Conservation (phyloP, 2,113 vertebrate genomes). For the Amphiprion percula region DNA sequence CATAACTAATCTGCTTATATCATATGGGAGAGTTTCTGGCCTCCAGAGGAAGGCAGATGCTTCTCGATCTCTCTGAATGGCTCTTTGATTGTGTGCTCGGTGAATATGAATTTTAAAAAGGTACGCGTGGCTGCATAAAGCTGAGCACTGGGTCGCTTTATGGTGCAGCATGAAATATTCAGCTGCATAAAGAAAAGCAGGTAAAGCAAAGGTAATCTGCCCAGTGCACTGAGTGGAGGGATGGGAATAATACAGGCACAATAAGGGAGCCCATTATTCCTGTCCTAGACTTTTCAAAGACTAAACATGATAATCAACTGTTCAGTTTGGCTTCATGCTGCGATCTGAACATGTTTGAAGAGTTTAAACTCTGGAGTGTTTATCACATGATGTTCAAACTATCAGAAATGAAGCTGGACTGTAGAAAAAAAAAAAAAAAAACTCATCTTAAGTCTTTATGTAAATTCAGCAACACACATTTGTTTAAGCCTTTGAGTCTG, state of each 20-base stretch:
- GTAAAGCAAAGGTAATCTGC: not conserved
- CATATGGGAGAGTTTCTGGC: slow-evolving; percentile 52
- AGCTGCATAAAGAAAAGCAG: not conserved
- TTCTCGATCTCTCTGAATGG: slow-evolving; percentile 38
- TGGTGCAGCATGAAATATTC: slow-evolving; percentile 11
- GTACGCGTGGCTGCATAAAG: slow-evolving; percentile 31
- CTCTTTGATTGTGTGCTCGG: slow-evolving; percentile 60
- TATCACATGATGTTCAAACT: not conserved
- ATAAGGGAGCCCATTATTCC: not conserved
- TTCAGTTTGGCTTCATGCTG: not conserved
- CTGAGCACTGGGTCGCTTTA: slow-evolving; percentile 1
- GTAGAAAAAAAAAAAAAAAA: not conserved
- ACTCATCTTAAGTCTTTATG: not conserved
- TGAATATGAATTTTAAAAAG: slow-evolving; percentile 73
- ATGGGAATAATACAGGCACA: not conserved
- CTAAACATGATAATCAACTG: not conserved
- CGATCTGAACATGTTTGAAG: slow-evolving; percentile 8
- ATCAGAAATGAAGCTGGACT: not conserved
- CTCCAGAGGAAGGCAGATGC: slow-evolving; percentile 41
- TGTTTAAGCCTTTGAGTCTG: no score
- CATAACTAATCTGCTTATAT: slow-evolving; percentile 71
- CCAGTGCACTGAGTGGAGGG: not conserved
- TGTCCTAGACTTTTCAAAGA: slow-evolving; percentile 1
- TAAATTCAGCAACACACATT: not conserved
- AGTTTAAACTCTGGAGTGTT: not conserved